Percentiles rank a stretch among this genome's conserved stretches.
Evolutionary conservation across 2,113 vertebrate genomes (phyloP).

Genomic region (Theristicus caerulescens): DNA sequence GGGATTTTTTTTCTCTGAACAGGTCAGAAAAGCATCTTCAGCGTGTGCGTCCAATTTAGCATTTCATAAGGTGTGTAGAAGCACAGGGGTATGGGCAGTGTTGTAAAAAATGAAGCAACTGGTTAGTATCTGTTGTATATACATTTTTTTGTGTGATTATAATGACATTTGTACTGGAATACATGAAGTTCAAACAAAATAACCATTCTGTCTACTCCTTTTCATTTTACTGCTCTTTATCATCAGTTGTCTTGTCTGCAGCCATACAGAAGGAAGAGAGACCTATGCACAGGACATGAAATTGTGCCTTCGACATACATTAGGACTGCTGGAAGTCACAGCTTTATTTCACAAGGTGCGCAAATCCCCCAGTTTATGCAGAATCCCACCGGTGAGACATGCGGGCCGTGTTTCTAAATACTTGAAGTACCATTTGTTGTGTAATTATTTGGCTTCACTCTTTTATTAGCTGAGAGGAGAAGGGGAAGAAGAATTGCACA

Average conservation of each 20-base stretch:
- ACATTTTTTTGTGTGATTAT: not conserved
- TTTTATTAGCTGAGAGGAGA: not conserved
- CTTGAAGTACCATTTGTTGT: conserved; percentile 42
- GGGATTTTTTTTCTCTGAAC: not conserved
- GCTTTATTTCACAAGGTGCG: conserved; percentile 12
- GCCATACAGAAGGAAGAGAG: not conserved
- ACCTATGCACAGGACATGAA: not conserved
- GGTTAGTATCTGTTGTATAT: not conserved
- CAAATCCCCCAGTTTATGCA: not conserved
- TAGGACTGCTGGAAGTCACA: not conserved
- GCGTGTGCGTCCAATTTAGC: not conserved
- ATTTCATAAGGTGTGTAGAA: not conserved
- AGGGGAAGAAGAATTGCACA: not conserved
- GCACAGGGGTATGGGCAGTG: not conserved
- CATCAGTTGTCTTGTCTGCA: not conserved
- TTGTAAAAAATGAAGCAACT: not conserved
- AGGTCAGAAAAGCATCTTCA: not conserved
- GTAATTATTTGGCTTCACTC: conserved; percentile 9
- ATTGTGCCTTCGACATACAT: conserved; percentile 58
- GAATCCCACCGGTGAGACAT: not conserved
- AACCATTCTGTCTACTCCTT: not conserved
- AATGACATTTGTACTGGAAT: not conserved
- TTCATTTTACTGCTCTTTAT: not conserved
- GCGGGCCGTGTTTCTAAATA: conserved; percentile 3
- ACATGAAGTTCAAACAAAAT: not conserved